Conservation (phyloP, 1,140 invertebrate species). For the Dufourea novaeangliae region DNA sequence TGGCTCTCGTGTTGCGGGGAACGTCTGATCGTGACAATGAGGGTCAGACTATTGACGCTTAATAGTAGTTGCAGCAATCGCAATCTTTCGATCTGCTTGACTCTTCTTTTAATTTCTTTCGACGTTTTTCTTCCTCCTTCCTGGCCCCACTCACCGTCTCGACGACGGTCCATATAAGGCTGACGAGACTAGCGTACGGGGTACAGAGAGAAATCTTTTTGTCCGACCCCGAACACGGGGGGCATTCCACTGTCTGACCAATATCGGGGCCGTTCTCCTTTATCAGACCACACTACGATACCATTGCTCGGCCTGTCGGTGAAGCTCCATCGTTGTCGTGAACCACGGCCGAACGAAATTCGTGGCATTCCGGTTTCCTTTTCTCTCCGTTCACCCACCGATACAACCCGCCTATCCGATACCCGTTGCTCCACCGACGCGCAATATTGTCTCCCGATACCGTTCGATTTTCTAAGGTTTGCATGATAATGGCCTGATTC, state of each 20-base stretch:
- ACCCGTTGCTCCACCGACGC: neutral
- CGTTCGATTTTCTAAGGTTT: constrained; percentile 36
- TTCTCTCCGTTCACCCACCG: neutral
- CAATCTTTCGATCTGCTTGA: constrained; percentile 57
- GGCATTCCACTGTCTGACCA: constrained; percentile 65
- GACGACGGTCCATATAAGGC: constrained; percentile 51
- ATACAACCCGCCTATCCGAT: neutral
- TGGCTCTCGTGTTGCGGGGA: constrained; percentile 33
- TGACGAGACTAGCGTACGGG: constrained; percentile 53
- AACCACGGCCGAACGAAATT: constrained; percentile 61
- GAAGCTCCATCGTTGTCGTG: constrained; percentile 56
- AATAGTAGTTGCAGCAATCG: constrained; percentile 57
- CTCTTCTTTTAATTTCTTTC: constrained; percentile 55
- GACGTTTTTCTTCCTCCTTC: constrained; percentile 1
- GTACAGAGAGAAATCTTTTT: constrained; percentile 66
- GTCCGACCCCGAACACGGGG: constrained; percentile 61
- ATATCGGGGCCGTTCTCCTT: constrained; percentile 62
- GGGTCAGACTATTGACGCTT: constrained; percentile 55
- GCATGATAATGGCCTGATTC: constrained; percentile 55
- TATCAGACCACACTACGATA: constrained; percentile 37
- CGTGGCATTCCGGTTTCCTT: constrained; percentile 58
- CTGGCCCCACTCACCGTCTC: neutral
- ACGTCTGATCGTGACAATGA: constrained; percentile 58
- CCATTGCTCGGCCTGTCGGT: constrained; percentile 20
- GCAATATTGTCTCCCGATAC: constrained; percentile 52